A percentile compares a stretch with the other conserved stretches of the same genome.
These are phyloP conservation scores for Pyrochroa serraticornis DNA, from an alignment of 2,888 invertebrate genomes.

Conservation along the genomic window DNA sequence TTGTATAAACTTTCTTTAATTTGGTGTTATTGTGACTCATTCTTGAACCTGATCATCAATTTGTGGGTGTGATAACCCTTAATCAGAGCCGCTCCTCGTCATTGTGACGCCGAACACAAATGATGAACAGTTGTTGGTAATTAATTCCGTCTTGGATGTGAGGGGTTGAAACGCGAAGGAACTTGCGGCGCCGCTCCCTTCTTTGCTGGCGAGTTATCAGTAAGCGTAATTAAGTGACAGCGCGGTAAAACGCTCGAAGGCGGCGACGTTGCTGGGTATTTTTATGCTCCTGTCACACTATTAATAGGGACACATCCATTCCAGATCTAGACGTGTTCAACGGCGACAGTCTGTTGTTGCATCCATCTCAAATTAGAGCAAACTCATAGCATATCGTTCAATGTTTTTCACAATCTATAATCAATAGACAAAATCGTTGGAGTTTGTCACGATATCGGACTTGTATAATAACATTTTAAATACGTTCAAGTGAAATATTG, in stretches of 20 bases:
- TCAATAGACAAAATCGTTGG: conserved; percentile 8
- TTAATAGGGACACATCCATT: conserved; percentile 44
- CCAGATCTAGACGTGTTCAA: conserved; percentile 26
- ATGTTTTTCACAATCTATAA: conserved; percentile 19
- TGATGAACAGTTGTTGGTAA: conserved; percentile 22
- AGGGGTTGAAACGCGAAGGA: conserved; percentile 19
- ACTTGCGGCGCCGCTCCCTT: conserved; percentile 4
- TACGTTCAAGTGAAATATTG: too few species aligned
- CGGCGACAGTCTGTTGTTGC: conserved; percentile 15
- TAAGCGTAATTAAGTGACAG: conserved; percentile 23
- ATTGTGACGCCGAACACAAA: conserved; percentile 9
- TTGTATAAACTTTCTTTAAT: too few species aligned
- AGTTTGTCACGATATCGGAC: too few species aligned
- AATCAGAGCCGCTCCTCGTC: background rate
- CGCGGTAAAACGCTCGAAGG: conserved; percentile 7
- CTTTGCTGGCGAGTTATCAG: conserved; percentile 12
- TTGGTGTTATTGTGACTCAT: too few species aligned
- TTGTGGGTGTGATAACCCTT: too few species aligned
- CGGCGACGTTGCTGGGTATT: conserved; percentile 30
- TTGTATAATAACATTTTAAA: too few species aligned
- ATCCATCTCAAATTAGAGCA: conserved; percentile 23
- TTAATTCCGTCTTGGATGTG: conserved; percentile 15
- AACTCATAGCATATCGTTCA: conserved; percentile 12
- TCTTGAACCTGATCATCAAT: too few species aligned
- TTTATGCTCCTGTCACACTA: conserved; percentile 43